Evolutionary conservation across 2,888 invertebrate species (phyloP).

Genomic region (Branchellion lobata): DNA sequence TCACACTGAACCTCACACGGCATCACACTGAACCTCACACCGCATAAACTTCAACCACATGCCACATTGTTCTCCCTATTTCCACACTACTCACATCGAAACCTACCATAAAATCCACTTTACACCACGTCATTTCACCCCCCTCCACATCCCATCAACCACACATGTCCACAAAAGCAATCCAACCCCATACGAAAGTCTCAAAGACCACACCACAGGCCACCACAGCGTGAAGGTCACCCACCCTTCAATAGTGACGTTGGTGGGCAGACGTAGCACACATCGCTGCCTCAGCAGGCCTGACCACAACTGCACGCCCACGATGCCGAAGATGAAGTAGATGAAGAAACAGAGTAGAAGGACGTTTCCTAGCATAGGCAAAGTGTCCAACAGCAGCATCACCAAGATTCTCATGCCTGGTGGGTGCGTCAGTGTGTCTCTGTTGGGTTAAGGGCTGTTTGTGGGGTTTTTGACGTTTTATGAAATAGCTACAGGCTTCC

Average conservation of each 20-base stretch:
- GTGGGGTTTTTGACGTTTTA: too few species aligned
- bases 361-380: constrained; percentile 99
- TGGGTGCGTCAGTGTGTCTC: not conserved
- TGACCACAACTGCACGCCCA: constrained; percentile 99
- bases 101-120: not conserved
- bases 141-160: not conserved
- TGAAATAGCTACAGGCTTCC: too few species aligned
- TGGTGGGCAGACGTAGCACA: constrained; percentile 68
- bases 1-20: too few species aligned
- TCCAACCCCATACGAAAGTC: not conserved
- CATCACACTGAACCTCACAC: too few species aligned
- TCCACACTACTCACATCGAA: too few species aligned
- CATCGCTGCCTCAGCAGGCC: constrained; percentile 93
- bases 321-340: constrained; percentile 99
- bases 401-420: constrained; percentile 97
- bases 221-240: too few species aligned
- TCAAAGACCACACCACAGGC: not conserved
- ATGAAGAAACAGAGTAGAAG: constrained; percentile 95
- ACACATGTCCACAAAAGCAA: not conserved
- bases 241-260: constrained; percentile 45
- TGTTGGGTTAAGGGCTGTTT: too few species aligned
- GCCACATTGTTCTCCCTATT: too few species aligned
- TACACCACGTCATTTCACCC: not conserved
- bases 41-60: too few species aligned
- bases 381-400: constrained; percentile 93